Conservation (phyloP, 2,888 invertebrate genomes). For the Yponomeuta sedellus region DNA sequence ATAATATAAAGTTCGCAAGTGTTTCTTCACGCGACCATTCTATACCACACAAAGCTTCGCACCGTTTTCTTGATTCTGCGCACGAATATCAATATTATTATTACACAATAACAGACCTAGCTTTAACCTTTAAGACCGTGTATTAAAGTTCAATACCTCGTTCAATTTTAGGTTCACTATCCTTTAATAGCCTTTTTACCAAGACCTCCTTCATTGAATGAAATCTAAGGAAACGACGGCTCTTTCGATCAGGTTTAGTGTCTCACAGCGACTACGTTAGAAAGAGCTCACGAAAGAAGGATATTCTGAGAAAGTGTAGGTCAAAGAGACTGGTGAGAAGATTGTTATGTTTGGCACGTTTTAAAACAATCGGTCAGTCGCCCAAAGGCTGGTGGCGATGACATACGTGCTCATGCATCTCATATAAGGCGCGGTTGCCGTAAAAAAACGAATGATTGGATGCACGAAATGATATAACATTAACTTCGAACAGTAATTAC, state of each 20-base stretch:
- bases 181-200: not conserved
- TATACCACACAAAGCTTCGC: not conserved
- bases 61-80: not conserved
- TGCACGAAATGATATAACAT: not conserved
- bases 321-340: constrained; percentile 14
- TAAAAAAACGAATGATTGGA: constrained; percentile 20
- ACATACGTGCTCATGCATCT: constrained; percentile 31
- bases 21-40: no score
- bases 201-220: not conserved
- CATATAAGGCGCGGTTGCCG: constrained; percentile 32
- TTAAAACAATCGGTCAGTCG: constrained; percentile 53
- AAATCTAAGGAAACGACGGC: not conserved
- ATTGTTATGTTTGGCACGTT: constrained; percentile 49
- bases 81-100: constrained; percentile 8
- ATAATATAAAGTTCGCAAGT: no score
- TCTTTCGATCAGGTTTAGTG: not conserved
- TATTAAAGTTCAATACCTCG: constrained; percentile 8
- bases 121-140: constrained; percentile 4
- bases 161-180: constrained; percentile 4
- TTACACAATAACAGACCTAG: constrained; percentile 3
- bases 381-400: constrained; percentile 33
- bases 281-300: not conserved
- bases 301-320: not conserved
- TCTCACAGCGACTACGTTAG: not conserved
- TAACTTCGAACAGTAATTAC: not conserved